A percentile compares a stretch with the other conserved stretches of the same genome.
Evolutionary conservation across 2,888 invertebrate species (phyloP).

Genomic region (Catocala fraxini): DNA sequence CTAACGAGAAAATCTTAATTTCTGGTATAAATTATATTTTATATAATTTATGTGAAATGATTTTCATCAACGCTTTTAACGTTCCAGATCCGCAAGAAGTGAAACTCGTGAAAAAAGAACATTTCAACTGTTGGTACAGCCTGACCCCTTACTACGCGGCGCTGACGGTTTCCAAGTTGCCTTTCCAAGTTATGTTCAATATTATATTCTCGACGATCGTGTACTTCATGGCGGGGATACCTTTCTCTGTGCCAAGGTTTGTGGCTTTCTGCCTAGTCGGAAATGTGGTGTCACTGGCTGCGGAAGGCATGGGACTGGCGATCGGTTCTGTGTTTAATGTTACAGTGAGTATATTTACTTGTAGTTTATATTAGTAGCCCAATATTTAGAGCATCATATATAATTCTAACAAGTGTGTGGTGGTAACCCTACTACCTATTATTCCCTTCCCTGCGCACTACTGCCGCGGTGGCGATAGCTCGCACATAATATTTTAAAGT

Average conservation of each 20-base stretch:
- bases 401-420: too few relatives aligned
- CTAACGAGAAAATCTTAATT: too few relatives aligned
- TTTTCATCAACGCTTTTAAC: not conserved
- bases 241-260: constrained; percentile 89
- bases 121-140: constrained; percentile 91
- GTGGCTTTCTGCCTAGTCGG: constrained; percentile 90
- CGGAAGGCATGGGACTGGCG: constrained; percentile 93
- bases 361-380: too few relatives aligned
- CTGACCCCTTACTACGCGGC: constrained; percentile 90
- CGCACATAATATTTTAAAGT: too few relatives aligned
- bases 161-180: constrained; percentile 88
- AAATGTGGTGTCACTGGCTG: constrained; percentile 90
- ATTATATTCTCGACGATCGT: constrained; percentile 88
- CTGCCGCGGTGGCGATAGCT: too few relatives aligned
- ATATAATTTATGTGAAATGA: not conserved
- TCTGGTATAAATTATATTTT: too few relatives aligned
- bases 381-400: too few relatives aligned
- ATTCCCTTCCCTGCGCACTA: too few relatives aligned
- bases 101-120: constrained; percentile 90
- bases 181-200: constrained; percentile 88
- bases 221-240: constrained; percentile 91
- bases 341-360: constrained; percentile 80
- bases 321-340: constrained; percentile 91
- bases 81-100: constrained; percentile 90
- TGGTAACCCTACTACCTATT: too few relatives aligned